Conservation (phyloP, 2,113 vertebrate genomes). For the Equus przewalskii region DNA sequence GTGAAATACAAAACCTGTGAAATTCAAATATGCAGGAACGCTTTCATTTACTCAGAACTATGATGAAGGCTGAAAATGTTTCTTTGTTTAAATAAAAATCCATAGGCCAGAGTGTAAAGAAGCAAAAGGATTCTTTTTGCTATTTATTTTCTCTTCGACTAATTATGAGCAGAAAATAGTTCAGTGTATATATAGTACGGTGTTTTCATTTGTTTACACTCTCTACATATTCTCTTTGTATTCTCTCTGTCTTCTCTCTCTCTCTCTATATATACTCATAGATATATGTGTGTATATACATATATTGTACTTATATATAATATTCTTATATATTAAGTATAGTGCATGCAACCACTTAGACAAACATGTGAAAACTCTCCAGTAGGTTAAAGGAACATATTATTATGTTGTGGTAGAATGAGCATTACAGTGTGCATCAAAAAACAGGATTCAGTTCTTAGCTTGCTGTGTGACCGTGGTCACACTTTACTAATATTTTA, state of each 20-base stretch:
- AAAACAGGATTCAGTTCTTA: background rate
- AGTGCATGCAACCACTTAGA: background rate
- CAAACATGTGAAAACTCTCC: background rate
- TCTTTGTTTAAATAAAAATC: conserved; percentile 71
- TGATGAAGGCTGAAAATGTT: conserved; percentile 63
- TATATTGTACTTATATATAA: background rate
- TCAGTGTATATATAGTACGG: background rate
- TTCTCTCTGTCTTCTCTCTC: background rate
- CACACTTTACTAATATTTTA: background rate
- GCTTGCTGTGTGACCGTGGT: accelerated
- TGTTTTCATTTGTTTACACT: background rate
- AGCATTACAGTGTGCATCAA: accelerated
- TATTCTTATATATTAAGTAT: background rate
- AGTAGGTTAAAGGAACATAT: background rate
- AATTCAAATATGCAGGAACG: conserved; percentile 61
- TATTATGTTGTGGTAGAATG: accelerated
- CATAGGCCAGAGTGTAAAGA: conserved; percentile 48
- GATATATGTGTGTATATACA: background rate
- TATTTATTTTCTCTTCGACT: conserved; percentile 58
- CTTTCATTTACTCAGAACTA: conserved; percentile 63
- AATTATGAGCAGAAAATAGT: conserved; percentile 55
- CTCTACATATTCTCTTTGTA: background rate
- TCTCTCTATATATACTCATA: background rate
- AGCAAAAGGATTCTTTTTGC: conserved; percentile 31
- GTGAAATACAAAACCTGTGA: conserved; percentile 75